These are phyloP conservation scores for Budorcas taxicolor DNA, from an alignment of 2,113 vertebrate genomes.

Conservation along the genomic window DNA sequence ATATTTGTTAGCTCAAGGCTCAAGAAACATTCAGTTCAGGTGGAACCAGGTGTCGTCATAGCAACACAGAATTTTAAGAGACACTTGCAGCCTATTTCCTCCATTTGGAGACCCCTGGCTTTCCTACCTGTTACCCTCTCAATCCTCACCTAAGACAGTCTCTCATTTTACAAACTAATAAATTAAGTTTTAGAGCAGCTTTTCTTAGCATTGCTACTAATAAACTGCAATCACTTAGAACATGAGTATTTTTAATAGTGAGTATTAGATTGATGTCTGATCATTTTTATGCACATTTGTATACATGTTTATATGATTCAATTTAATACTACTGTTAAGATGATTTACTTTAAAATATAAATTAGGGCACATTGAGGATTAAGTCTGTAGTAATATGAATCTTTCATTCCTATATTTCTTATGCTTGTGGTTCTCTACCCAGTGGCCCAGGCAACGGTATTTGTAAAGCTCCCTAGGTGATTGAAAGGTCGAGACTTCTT, in stretches of 20 bases:
- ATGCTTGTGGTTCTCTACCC: background rate
- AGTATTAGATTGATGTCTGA: background rate
- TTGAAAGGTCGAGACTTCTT: background rate
- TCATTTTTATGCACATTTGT: background rate
- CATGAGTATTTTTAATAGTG: background rate
- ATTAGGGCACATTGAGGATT: background rate
- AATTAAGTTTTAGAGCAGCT: background rate
- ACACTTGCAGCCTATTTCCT: background rate
- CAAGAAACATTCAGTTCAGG: background rate
- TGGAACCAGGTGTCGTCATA: background rate
- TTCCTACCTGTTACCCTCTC: background rate
- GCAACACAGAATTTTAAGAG: background rate
- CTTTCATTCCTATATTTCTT: background rate
- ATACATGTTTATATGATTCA: background rate
- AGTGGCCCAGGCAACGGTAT: background rate
- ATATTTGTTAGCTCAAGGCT: background rate
- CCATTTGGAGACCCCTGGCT: background rate
- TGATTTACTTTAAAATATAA: background rate
- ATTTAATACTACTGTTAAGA: background rate
- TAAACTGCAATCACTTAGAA: background rate
- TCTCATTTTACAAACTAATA: background rate
- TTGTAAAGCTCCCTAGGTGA: background rate
- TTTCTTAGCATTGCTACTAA: background rate
- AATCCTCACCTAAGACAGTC: background rate
- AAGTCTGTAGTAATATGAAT: background rate